Evolutionary conservation across 2,888 invertebrate genomes (phyloP).

Genomic region (Trachelus iudaicus): DNA sequence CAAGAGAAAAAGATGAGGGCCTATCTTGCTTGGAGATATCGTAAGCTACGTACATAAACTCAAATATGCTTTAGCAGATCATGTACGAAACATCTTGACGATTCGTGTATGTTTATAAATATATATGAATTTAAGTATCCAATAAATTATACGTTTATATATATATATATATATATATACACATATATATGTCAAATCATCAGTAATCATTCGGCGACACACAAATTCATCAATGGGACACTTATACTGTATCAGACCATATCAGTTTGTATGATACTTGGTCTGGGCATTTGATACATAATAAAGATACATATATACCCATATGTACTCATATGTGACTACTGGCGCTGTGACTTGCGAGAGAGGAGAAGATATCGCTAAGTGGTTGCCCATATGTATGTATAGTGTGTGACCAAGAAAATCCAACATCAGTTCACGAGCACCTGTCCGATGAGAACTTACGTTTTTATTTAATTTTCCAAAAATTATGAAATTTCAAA

Average conservation of each 20-base stretch:
- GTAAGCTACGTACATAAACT: not conserved
- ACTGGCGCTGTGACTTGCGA: not conserved
- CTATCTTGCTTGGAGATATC: not conserved
- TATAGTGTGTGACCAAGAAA: conserved; percentile 29
- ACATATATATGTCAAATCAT: too few species aligned
- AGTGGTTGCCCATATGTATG: conserved; percentile 52
- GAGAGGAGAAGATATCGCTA: conserved; percentile 53
- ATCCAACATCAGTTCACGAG: conserved; percentile 50
- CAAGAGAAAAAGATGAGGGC: not conserved
- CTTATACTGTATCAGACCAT: not conserved
- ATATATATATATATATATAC: too few species aligned
- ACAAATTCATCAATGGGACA: not conserved
- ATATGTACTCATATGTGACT: not conserved
- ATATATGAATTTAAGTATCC: not conserved
- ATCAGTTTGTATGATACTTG: not conserved
- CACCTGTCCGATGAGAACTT: conserved; percentile 43
- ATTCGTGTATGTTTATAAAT: not conserved
- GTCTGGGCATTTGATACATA: not conserved
- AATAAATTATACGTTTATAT: too few species aligned
- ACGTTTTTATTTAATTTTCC: not conserved
- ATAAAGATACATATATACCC: not conserved
- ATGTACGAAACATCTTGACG: not conserved
- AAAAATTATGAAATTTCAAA: not conserved
- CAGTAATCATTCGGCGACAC: too few species aligned
- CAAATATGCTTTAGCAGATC: not conserved